phyloP scores from a whole-genome alignment of 2,113 vertebrate genomes.

The Proteles cristata region DNA sequence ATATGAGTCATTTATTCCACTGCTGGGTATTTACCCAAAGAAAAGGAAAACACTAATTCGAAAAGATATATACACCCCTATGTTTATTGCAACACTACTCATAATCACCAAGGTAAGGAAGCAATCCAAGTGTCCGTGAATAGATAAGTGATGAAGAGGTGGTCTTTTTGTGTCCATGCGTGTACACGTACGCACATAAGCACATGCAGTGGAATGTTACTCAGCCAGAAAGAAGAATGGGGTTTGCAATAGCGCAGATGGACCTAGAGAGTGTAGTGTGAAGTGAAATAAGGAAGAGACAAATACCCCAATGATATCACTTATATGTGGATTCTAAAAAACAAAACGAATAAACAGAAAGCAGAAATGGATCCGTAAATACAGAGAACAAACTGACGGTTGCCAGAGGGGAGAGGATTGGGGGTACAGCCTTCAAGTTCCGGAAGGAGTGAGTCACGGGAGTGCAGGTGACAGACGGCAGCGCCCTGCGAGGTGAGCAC shows the following conservation, averaged over 20 bases:
- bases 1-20: no score
- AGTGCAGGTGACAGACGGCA: background rate
- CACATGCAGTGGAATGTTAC: no score
- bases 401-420: background rate
- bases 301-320: no score
- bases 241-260: no score
- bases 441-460: background rate
- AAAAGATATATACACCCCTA: no score
- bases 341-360: background rate
- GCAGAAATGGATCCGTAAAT: background rate
- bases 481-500: background rate
- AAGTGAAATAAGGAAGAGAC: no score
- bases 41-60: no score
- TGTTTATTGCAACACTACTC: no score
- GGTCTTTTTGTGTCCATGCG: background rate
- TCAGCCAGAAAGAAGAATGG: no score
- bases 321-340: background rate
- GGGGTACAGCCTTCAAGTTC: background rate
- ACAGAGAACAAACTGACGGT: background rate
- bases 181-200: background rate
- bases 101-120: no score
- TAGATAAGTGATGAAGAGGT: background rate
- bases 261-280: no score
- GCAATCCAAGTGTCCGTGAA: background rate
- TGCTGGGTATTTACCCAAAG: no score